phyloP scores from a whole-genome alignment of 2,113 vertebrate genomes.

The zebrafish (Danio rerio) region GRCz12tu NC_133187.1:25026501-25027000 shows the following conservation, averaged over 20 bases:
- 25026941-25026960: conserved; percentile 58
- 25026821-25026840: conserved; percentile 54
- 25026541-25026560: conserved; percentile 7
- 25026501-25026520: conserved; percentile 32
- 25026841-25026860: conserved; percentile 46
- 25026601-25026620: conserved; percentile 18
- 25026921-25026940: conserved; percentile 63
- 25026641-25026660: conserved; percentile 38
- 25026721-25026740: conserved; percentile 47
- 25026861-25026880: too few relatives aligned
- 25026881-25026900: conserved; percentile 58
- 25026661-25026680: conserved; percentile 45
- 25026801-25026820: conserved; percentile 23
- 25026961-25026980: conserved; percentile 50
- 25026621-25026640: conserved; percentile 29
- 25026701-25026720: conserved; percentile 4
- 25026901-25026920: conserved; percentile 41
- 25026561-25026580: conserved; percentile 4
- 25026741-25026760: conserved; percentile 38
- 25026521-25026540: conserved; percentile 13
- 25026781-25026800: conserved; percentile 42
- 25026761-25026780: conserved; percentile 51
- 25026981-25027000: conserved; percentile 62
- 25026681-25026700: conserved; percentile 34
- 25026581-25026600: conserved; percentile 19